Evolutionary conservation across 2,888 invertebrate species (phyloP), one percentile per base, ranked within the genome.

Genomic region (Bombyx huttoni): DNA sequence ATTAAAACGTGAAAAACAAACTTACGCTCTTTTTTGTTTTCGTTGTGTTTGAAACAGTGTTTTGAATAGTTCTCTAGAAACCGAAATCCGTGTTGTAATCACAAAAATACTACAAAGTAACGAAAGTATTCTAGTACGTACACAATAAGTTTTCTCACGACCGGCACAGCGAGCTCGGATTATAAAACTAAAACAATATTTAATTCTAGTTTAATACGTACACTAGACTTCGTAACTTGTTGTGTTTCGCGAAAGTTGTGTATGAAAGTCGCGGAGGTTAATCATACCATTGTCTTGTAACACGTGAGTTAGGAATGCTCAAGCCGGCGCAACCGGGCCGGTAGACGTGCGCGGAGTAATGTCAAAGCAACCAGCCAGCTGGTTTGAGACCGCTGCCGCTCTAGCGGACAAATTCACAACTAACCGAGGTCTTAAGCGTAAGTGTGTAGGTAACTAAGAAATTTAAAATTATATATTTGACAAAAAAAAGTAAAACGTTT

Each of bases 391-490:
- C 72, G 64, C 69, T 65, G 74, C 68, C 78, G 67, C 85, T 82
- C 86, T 86, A 68, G 83, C 81, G 86, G 83, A 62, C 75, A 65
- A 77, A 78, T 70, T 70, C 69, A 61, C 69, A 85, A 85, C 83
- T 85, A 83, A 81, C 66, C 58, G 66, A 60, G 68, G 62, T 64
- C 65, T 67, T 48, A 52, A 54, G 66, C 51, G 60, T 64, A 77
- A 64, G 52, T 55, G 60, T 51, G 58, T 59, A 80, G 80, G 40
- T 40, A 24, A 24, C 24, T 24, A 3, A 24, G 24, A 24, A 24
- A 24, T 24, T 24, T 24, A 24, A 24, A 24, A 24, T 24, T 24
- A 24, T 24, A 24, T 3, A 24, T 24, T 24, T 24, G 24, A 24
- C 1, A 24, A 24, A 24, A 24, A 24, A 24, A 24, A 24, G 3